Base-by-base conservation (phyloP, 2,797 vertebrate species). In the Acipenser ruthenus region DNA sequence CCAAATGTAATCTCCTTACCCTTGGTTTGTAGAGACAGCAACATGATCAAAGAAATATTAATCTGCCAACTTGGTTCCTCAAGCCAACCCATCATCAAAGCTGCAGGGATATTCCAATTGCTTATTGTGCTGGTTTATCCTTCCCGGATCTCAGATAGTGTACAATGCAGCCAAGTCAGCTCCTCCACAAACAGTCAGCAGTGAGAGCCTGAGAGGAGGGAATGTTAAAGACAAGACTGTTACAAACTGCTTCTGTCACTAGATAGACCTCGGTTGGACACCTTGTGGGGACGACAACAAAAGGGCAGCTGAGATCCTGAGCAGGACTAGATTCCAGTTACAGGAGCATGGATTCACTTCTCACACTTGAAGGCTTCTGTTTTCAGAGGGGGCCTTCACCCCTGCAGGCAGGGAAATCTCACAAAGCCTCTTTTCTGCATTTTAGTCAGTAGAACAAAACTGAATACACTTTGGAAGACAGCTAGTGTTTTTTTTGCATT, bases 241-340 rank as follows among this genome's bases (percentile, higher is more conserved):
- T 86, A 91, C 84, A 88, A 75, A 80, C 86, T 81, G 83, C 76
- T 85, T 84, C 86, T 82, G 87, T 83, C 82, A 84, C 78, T 86
- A 66, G 80, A 69, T 79, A 76, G 81, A 80, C 79, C 83, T 88
- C 85, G 80, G 76, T 74, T 63, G 82, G 80, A 84, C 84, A 79
- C 82, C 80, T 85, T 78, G 73, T 75, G 81, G 82, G 78, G 76
- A 80, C 75, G 77, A 86, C 80, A 79, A 79, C 82, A 79, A 83
- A 87, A 83, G 79, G 84, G 78, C 82, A 65, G 80, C 66, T 75
- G 85, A 85, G 80, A 76, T 71, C 76, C 71, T 66, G 67, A 67
- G 75, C 77, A 8, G 58, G 77, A 73, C 5, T 80, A 76, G 81
- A 82, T 79, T 76, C 75, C 76, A 70, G 73, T 76, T 73, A 75